Conservation (phyloP, 2,797 vertebrate genomes). For the Anabacerthia variegaticeps region DNA sequence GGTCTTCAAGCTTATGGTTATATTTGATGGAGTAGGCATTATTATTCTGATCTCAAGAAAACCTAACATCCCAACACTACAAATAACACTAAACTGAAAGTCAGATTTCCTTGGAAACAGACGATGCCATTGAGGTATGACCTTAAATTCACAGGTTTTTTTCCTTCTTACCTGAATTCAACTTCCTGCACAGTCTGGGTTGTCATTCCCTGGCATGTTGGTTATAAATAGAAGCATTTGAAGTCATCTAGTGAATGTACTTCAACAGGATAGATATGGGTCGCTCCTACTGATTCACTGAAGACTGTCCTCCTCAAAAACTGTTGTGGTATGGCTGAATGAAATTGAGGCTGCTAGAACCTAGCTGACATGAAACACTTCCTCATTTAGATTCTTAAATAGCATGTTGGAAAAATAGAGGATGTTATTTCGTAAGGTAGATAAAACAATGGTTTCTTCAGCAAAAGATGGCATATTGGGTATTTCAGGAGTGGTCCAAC, state of each 20-base stretch:
- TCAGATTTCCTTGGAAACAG: not conserved
- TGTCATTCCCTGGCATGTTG: not conserved
- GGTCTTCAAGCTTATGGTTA: not conserved
- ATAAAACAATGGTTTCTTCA: not conserved
- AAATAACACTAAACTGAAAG: not conserved
- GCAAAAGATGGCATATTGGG: not conserved
- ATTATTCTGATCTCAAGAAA: not conserved
- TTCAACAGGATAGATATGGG: not conserved
- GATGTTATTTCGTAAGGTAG: not conserved
- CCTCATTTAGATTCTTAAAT: not conserved
- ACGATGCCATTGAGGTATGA: not conserved
- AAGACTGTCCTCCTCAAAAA: not conserved
- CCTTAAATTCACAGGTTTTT: not conserved
- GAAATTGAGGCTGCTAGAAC: not conserved
- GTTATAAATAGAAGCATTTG: not conserved
- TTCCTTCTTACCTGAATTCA: not conserved
- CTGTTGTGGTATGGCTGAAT: not conserved
- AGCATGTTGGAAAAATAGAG: not conserved
- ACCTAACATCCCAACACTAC: not conserved
- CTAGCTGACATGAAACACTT: not conserved
- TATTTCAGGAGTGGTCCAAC: not conserved
- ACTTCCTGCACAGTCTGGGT: not conserved
- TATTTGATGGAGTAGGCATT: not conserved
- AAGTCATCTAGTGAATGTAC: not conserved
- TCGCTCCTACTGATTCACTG: not conserved